A percentile compares a stretch with the other conserved stretches of the same genome.
phyloP scores from a whole-genome alignment of 2,113 vertebrate genomes.

The Nestor notabilis region DNA sequence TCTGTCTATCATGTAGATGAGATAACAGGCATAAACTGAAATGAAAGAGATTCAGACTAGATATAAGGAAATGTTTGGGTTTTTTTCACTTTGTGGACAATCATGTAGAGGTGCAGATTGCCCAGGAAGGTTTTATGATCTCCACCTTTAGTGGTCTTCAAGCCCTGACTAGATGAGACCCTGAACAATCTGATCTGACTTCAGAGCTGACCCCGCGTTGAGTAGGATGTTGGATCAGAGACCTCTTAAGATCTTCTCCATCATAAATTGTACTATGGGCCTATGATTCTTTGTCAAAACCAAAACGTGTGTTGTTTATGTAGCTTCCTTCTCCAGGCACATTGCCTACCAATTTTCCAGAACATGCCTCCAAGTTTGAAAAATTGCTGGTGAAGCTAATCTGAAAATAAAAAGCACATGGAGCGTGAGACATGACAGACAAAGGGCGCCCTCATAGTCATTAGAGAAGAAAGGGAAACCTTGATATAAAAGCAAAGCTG shows the following conservation, averaged over 20 bases:
- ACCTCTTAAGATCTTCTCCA: background rate
- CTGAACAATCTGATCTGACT: background rate
- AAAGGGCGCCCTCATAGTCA: background rate
- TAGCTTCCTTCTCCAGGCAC: background rate
- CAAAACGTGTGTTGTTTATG: background rate
- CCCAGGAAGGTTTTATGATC: background rate
- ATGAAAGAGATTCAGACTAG: background rate
- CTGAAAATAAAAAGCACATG: background rate
- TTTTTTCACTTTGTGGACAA: rapidly evolving
- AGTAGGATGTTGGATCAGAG: background rate
- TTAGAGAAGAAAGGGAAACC: background rate
- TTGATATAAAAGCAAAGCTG: background rate
- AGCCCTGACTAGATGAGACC: background rate
- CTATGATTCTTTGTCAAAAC: background rate
- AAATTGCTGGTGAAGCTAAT: background rate
- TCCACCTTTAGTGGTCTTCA: background rate
- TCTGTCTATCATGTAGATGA: background rate
- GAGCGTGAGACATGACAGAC: background rate
- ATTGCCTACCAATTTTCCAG: background rate
- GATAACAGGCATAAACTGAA: background rate
- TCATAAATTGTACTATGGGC: background rate
- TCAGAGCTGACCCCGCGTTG: background rate
- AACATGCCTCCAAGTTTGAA: background rate
- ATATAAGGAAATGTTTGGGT: rapidly evolving
- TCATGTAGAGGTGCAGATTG: background rate